Evolutionary conservation across 2,113 vertebrate species (phyloP).

Genomic region (Misgurnus anguillicaudatus): DNA sequence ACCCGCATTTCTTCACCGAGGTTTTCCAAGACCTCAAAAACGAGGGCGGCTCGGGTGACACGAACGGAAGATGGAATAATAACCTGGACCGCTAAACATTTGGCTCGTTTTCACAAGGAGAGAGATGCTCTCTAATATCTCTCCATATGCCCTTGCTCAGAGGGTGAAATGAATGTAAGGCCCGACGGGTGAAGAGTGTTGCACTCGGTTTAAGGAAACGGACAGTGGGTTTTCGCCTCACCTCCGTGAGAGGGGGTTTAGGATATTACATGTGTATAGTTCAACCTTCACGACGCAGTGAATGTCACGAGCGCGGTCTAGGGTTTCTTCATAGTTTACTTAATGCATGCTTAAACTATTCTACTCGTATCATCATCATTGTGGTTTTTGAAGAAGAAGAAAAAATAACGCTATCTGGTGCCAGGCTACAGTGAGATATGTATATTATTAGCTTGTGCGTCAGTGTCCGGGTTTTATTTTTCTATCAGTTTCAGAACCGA

Average conservation of each 20-base stretch:
- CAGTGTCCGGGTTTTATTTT: constrained; percentile 56
- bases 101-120: constrained; percentile 20
- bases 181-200: constrained; percentile 42
- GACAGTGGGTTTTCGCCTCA: constrained; percentile 40
- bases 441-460: constrained; percentile 57
- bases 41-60: constrained; percentile 78
- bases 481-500: constrained; percentile 48
- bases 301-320: constrained; percentile 57
- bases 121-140: constrained; percentile 43
- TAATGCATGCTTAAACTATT: constrained; percentile 66
- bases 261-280: constrained; percentile 58
- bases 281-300: constrained; percentile 56
- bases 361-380: constrained; percentile 57
- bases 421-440: constrained; percentile 45
- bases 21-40: constrained; percentile 93
- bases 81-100: constrained; percentile 83
- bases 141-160: constrained; percentile 37
- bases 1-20: constrained; percentile 92
- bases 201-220: constrained; percentile 43
- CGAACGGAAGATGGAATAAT: constrained; percentile 78
- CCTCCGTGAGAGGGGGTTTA: constrained; percentile 47
- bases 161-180: constrained; percentile 58
- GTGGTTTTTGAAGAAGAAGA: constrained; percentile 58
- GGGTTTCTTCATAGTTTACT: constrained; percentile 54
- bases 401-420: constrained; percentile 44